Conservation (phyloP, 2,888 invertebrate species). For the Molorchus minor region DNA sequence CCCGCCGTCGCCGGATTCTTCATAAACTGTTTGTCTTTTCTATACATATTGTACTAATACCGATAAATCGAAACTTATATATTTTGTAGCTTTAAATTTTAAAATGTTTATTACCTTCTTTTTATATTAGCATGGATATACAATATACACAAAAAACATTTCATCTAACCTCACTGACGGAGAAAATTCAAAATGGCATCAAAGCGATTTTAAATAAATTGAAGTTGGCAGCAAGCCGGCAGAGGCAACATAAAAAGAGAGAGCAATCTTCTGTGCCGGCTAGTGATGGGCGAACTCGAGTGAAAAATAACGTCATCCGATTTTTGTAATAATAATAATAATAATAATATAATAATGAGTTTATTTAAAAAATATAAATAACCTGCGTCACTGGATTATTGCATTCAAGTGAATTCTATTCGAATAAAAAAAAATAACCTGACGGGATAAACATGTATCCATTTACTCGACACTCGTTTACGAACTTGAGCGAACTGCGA, state of each 20-base stretch:
- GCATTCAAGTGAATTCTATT: too few relatives aligned
- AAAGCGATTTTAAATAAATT: background rate
- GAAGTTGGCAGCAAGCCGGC: slow-evolving; percentile 4
- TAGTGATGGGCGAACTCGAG: too few relatives aligned
- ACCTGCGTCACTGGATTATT: too few relatives aligned
- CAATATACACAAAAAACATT: slow-evolving; percentile 5
- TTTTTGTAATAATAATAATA: too few relatives aligned
- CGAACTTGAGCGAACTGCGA: too few relatives aligned
- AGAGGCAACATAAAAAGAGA: background rate
- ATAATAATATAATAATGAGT: too few relatives aligned
- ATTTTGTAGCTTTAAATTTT: background rate
- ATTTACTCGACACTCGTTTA: too few relatives aligned
- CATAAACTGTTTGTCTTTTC: slow-evolving; percentile 65
- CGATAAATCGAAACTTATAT: background rate
- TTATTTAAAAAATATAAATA: too few relatives aligned
- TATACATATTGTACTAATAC: slow-evolving; percentile 53
- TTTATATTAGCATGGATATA: background rate
- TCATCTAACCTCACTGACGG: slow-evolving; percentile 8
- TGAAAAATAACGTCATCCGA: too few relatives aligned
- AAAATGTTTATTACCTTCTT: background rate
- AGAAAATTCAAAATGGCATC: background rate
- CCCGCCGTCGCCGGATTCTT: slow-evolving; percentile 79
- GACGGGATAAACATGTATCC: too few relatives aligned
- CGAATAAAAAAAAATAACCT: too few relatives aligned
- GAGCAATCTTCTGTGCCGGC: background rate